phyloP scores from a whole-genome alignment of 2,888 invertebrate species.

The Aphodius granarius region DNA sequence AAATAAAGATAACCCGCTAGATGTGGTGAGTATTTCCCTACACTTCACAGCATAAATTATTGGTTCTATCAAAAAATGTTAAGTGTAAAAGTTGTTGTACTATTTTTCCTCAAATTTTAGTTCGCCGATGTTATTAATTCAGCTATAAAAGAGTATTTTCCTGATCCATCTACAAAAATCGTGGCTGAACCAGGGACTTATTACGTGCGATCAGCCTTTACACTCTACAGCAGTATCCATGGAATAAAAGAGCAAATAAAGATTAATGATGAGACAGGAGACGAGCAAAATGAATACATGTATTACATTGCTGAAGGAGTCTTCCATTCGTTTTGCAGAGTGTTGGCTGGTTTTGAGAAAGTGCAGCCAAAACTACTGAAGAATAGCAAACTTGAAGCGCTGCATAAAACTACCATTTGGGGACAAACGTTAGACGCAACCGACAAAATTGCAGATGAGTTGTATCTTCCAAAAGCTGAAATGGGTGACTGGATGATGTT shows the following conservation, averaged over 20 bases:
- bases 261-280: too few relatives aligned
- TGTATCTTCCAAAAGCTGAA: conserved; percentile 57
- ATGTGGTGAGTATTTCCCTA: background rate
- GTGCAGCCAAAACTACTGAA: background rate
- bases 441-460: conserved; percentile 57
- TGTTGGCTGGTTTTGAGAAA: too few relatives aligned
- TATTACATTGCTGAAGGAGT: conserved; percentile 67
- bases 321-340: conserved; percentile 36
- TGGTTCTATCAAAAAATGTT: too few relatives aligned
- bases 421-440: conserved; percentile 61
- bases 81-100: too few relatives aligned
- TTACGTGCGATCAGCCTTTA: conserved; percentile 63
- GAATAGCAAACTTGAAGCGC: conserved; percentile 36
- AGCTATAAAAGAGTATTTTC: conserved; percentile 59
- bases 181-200: conserved; percentile 67
- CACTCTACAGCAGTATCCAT: conserved; percentile 54
- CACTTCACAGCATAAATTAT: too few relatives aligned
- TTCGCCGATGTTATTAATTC: conserved; percentile 55
- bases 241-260: too few relatives aligned
- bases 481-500: conserved; percentile 66
- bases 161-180: conserved; percentile 50
- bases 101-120: conserved; percentile 30
- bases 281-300: conserved; percentile 49
- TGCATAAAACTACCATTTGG: too few relatives aligned
- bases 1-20: background rate